Base-by-base conservation (phyloP, 2,888 invertebrate species). In the Eupelmus urozonus region DNA sequence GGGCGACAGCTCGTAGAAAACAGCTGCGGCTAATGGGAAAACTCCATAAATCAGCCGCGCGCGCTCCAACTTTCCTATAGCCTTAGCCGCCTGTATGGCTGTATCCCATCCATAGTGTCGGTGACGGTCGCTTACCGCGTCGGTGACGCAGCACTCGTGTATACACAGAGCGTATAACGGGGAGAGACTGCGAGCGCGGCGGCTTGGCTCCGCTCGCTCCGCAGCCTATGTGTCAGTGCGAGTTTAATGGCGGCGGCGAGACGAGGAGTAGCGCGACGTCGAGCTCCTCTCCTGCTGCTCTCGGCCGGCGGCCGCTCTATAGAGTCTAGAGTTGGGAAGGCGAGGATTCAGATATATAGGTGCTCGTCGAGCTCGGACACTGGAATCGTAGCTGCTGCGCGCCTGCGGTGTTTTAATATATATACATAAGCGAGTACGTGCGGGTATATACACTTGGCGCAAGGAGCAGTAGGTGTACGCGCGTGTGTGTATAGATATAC, bases 21-120 rank as follows among this genome's bases (percentile, higher is more conserved):
- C 75, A 79, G 75, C 79, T 79, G 75, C 57, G 60, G 59, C 79
- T 79, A 79, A 79, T 79, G 79, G 79, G 71, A 75, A 79, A 79
- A 75, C 66, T 66, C 66, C 79, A 76, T 79, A 76, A 72, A 79
- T 76, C 79, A 76, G 69, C 16, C 67, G 63, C 51, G 63, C 34
- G 9, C 34, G 9, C 9, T 34, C 34, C 3, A 34, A 34, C 34
- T 34, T 34, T 34, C 9, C 34, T n/a, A n/a, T n/a, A n/a, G n/a
- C n/a, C n/a, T n/a, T n/a, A n/a, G n/a, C n/a, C n/a, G n/a, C n/a
- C n/a, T 45, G 45, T 16, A 2, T 45, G 11, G 11, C 2, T 4
- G 16, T 13, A 13, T 4, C 45, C 16, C 60, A 13, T 49, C 9
- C 20, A 9, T 34, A 3, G 34, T 34, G 34, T 34, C 34, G 5